Evolutionary conservation across 1,140 invertebrate genomes (phyloP).

Genomic region (Drosophila erecta): DNA sequence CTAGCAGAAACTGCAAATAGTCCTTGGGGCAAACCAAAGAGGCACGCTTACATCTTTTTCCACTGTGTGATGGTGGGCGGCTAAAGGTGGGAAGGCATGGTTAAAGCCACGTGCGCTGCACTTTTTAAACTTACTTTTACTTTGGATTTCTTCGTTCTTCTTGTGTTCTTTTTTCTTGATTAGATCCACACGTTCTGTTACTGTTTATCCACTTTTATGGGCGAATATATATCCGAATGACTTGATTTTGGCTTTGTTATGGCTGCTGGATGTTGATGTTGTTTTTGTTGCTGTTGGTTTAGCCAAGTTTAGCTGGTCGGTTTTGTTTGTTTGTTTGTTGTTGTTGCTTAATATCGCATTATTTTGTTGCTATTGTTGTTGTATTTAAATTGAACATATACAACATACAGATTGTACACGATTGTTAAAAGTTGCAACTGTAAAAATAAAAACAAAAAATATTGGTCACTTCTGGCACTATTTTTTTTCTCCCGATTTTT

Average conservation of each 20-base stretch:
- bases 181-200: slow-evolving; percentile 1
- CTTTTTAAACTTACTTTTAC: slow-evolving; percentile 23
- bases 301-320: slow-evolving; percentile 16
- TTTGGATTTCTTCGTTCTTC: slow-evolving; percentile 1
- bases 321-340: slow-evolving; percentile 13
- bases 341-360: slow-evolving; percentile 15
- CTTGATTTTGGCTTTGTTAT: slow-evolving; percentile 8
- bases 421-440: slow-evolving; percentile 59
- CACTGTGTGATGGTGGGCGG: neutral
- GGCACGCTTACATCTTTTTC: neutral
- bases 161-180: neutral
- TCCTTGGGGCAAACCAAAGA: neutral
- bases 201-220: neutral
- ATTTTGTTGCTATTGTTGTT: slow-evolving; percentile 27
- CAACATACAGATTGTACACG: slow-evolving; percentile 66
- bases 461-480: slow-evolving; percentile 19
- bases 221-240: slow-evolving; percentile 10
- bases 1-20: neutral
- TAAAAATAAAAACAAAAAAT: slow-evolving; percentile 50
- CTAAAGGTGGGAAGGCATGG: too few species aligned
- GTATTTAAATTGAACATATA: slow-evolving; percentile 53
- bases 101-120: slow-evolving; percentile 17
- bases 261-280: neutral
- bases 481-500: slow-evolving; percentile 2
- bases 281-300: slow-evolving; percentile 10